A percentile compares a stretch with the other conserved stretches of the same genome.
Conservation (phyloP, 2,888 invertebrate genomes). For the Clunio marinus region DNA sequence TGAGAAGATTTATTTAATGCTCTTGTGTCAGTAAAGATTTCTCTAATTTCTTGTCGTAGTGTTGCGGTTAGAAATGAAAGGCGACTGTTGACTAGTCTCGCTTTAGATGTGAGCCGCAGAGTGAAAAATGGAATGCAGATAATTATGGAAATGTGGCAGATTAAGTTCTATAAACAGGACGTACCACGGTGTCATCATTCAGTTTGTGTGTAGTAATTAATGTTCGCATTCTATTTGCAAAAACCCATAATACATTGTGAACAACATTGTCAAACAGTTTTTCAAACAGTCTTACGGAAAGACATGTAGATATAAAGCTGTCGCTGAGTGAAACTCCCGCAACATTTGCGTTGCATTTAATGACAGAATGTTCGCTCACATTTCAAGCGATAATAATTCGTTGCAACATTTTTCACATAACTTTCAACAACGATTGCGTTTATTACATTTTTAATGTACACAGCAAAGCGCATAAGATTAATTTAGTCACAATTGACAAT, state of each 20-base stretch:
- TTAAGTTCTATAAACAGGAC: constrained; percentile 19
- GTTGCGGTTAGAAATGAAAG: background rate
- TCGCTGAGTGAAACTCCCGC: background rate
- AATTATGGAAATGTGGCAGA: constrained; percentile 37
- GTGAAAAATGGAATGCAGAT: constrained; percentile 32
- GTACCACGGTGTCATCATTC: background rate
- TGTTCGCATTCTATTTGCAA: background rate
- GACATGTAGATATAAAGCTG: background rate
- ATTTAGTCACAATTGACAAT: background rate
- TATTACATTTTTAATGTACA: constrained; percentile 1
- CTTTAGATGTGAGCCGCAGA: constrained; percentile 27
- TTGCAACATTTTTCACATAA: background rate
- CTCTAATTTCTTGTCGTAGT: background rate
- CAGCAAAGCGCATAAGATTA: background rate
- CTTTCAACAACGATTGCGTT: background rate
- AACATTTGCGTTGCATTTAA: constrained; percentile 14
- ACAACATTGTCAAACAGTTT: background rate
- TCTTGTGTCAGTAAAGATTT: constrained; percentile 22
- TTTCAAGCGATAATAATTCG: constrained; percentile 2
- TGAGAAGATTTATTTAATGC: constrained; percentile 35
- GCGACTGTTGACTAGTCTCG: background rate
- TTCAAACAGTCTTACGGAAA: background rate
- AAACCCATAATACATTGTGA: too few species aligned
- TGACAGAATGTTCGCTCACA: background rate
- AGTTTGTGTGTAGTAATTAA: background rate